Evolutionary conservation across 2,888 invertebrate species (phyloP), one percentile per base, ranked within the genome.

Genomic region (Phortica magna): DNA sequence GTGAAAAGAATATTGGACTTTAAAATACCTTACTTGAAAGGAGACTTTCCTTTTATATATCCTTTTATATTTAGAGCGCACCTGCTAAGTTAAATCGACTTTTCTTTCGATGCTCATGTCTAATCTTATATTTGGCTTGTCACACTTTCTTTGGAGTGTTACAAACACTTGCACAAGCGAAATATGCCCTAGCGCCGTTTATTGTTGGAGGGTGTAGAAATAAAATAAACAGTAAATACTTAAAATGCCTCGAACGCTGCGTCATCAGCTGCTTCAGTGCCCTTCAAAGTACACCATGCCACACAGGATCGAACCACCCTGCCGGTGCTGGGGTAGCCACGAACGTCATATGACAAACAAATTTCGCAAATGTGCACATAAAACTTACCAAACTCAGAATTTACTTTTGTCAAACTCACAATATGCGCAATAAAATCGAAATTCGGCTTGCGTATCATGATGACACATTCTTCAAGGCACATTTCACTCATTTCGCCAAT

Each of bases 351-450:
- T 48, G 48, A 14, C 48, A 48, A 9, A 48, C 48, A 48, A 82
- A 88, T 83, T 88, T 86, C 75, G 83, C 83, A 78, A 87, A 85
- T 87, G 80, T 83, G 74, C 82, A 79, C 85, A 85, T 87, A 87
- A 85, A 85, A 85, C 87, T 84, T 85, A 83, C 84, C 79, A 85
- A 85, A 87, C 85, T 83, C 87, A 83, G 84, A 78, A 82, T 82
- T 79, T 83, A 81, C 88, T 61, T 87, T 87, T 77, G 79, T 80
- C 82, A 74, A 77, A 55, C 75, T 67, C 53, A 71, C 55, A 39
- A 59, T 75, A 43, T 55, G 65, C 70, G 68, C 70, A 64, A 75
- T 57, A 75, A 31, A 55, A 55, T 17, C 22, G 22, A 6, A 48
- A 48, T 48, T 48, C 48, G 7, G 59, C 59, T 61, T 22, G 59